Percentiles rank a stretch among this genome's conserved stretches.
phyloP scores from a whole-genome alignment of 2,113 vertebrate species.

The Verasper variegatus region DNA sequence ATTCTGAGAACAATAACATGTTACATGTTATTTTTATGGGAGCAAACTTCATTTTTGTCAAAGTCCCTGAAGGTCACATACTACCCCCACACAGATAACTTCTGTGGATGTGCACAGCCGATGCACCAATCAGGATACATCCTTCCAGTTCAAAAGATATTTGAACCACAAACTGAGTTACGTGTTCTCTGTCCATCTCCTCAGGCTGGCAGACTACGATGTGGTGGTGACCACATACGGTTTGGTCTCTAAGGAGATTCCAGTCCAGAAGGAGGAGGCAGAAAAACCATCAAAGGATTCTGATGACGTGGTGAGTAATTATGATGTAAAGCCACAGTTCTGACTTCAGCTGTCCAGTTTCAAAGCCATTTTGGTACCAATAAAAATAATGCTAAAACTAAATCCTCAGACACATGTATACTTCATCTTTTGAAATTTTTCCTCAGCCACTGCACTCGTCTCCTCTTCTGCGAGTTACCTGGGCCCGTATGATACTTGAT shows the following conservation, averaged over 20 bases:
- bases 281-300: conserved; percentile 76
- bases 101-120: too few species aligned
- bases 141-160: background rate
- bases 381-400: background rate
- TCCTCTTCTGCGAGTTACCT: conserved; percentile 86
- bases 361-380: background rate
- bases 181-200: conserved; percentile 1
- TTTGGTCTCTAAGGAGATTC: conserved; percentile 91
- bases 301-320: conserved; percentile 72
- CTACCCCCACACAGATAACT: too few species aligned
- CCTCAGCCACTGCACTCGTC: conserved; percentile 50
- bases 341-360: background rate
- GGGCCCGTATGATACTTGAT: conserved; percentile 92
- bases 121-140: too few species aligned
- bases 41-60: too few species aligned
- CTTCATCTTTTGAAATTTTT: background rate
- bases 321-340: background rate
- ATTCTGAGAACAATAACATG: too few species aligned
- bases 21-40: too few species aligned
- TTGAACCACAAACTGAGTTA: background rate
- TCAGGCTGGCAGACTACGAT: conserved; percentile 89
- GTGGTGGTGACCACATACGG: conserved; percentile 95
- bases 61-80: too few species aligned
- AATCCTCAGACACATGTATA: background rate
- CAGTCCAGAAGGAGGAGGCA: conserved; percentile 84